A percentile compares a stretch with the other conserved stretches of the same genome.
Conservation (phyloP, 1,140 invertebrate genomes). For the Pseudomyrmex concolor region DNA sequence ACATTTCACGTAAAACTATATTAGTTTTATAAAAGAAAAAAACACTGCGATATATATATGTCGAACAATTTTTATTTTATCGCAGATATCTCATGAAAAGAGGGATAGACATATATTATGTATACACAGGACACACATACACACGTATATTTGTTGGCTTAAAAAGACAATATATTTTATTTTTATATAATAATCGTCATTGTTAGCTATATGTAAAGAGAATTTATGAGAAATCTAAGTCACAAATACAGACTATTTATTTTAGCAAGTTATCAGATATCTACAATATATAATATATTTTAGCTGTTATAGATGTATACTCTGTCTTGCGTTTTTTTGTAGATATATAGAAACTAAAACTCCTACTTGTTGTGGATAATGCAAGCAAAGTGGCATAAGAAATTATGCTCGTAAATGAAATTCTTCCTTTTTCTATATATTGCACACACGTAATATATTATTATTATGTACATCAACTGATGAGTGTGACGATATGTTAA, state of each 20-base stretch:
- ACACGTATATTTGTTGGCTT: conserved; percentile 63
- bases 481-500: conserved; percentile 40
- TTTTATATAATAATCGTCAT: conserved; percentile 68
- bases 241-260: conserved; percentile 58
- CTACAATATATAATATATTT: conserved; percentile 25
- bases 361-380: conserved; percentile 9
- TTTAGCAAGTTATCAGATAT: conserved; percentile 61
- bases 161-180: conserved; percentile 69
- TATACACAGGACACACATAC: conserved; percentile 26
- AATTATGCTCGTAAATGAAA: conserved; percentile 21
- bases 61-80: neutral
- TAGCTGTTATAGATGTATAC: neutral
- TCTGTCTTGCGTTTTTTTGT: conserved; percentile 28
- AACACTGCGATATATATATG: neutral
- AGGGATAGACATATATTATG: neutral
- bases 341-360: neutral
- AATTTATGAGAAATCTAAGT: conserved; percentile 60
- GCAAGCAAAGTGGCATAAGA: conserved; percentile 23
- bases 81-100: conserved; percentile 1
- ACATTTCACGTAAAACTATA: neutral
- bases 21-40: neutral
- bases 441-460: conserved; percentile 2
- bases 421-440: conserved; percentile 47
- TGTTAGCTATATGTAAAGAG: conserved; percentile 63
- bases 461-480: conserved; percentile 46